Percentiles rank a stretch among this genome's conserved stretches.
phyloP scores from a whole-genome alignment of 1,140 invertebrate species.

The Maconellicoccus hirsutus region DNA sequence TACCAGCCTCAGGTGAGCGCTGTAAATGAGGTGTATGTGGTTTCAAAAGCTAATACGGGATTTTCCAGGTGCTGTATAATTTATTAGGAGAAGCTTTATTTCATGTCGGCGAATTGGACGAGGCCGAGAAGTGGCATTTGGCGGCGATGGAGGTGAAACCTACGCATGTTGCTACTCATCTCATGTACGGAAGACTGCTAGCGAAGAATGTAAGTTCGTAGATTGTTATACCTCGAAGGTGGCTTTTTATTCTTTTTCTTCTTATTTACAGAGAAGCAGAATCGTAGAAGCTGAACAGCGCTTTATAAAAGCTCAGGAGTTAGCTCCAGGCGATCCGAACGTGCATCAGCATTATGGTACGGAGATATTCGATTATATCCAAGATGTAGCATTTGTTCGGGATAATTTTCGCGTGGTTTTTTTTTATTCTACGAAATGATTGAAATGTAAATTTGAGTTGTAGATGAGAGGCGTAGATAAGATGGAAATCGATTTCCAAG shows the following conservation, averaged over 20 bases:
- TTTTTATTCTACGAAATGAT: too few species aligned
- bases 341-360: constrained; percentile 78
- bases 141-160: constrained; percentile 46
- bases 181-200: constrained; percentile 81
- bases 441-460: too few species aligned
- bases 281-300: constrained; percentile 73
- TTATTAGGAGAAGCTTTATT: constrained; percentile 35
- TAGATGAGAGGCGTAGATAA: too few species aligned
- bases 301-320: constrained; percentile 69
- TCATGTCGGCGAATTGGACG: constrained; percentile 40
- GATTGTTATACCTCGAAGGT: neutral
- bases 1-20: constrained; percentile 14
- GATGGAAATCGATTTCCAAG: too few species aligned
- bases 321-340: constrained; percentile 70
- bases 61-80: constrained; percentile 34
- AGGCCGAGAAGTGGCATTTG: constrained; percentile 51
- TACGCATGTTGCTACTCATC: constrained; percentile 56
- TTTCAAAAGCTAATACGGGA: neutral
- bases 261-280: constrained; percentile 56
- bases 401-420: too few species aligned
- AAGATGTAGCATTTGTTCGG: too few species aligned
- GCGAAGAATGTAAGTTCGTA: constrained; percentile 67
- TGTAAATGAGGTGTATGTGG: neutral
- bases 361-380: constrained; percentile 29
- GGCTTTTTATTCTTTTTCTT: constrained; percentile 27